phyloP scores from a whole-genome alignment of 2,888 invertebrate genomes.

The Idaea dimidiata region DNA sequence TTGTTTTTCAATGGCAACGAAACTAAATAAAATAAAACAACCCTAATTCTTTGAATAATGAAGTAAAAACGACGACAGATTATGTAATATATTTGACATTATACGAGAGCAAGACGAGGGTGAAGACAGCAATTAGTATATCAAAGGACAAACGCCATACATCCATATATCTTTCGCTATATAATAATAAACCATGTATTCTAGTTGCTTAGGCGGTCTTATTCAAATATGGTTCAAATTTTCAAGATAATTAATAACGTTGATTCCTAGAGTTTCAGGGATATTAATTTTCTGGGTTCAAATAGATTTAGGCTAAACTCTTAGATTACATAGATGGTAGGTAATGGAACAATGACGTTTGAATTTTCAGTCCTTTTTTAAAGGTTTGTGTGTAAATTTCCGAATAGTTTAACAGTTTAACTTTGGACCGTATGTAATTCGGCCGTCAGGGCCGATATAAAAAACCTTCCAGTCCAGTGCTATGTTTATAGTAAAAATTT shows the following conservation, averaged over 20 bases:
- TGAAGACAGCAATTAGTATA: constrained; percentile 20
- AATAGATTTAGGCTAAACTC: not conserved
- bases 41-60: constrained; percentile 7
- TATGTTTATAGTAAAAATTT: too few species aligned
- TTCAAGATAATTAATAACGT: not conserved
- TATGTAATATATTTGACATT: constrained; percentile 19
- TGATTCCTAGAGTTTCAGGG: not conserved
- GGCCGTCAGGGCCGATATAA: too few species aligned
- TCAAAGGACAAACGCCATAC: constrained; percentile 12
- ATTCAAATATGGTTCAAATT: not conserved
- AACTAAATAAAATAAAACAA: not conserved
- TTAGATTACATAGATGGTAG: not conserved
- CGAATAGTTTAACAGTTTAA: too few species aligned
- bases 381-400: too few species aligned
- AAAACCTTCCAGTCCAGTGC: too few species aligned
- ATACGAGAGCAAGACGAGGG: constrained; percentile 12
- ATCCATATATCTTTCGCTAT: not conserved
- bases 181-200: not conserved
- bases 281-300: not conserved
- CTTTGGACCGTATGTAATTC: too few species aligned
- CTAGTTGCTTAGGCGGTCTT: not conserved
- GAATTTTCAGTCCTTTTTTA: not conserved
- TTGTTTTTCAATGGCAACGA: not conserved
- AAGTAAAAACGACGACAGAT: constrained; percentile 9
- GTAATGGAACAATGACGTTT: too few species aligned